Evolutionary conservation across 2,888 invertebrate species (phyloP).

Genomic region (Hyppa rectilinea): DNA sequence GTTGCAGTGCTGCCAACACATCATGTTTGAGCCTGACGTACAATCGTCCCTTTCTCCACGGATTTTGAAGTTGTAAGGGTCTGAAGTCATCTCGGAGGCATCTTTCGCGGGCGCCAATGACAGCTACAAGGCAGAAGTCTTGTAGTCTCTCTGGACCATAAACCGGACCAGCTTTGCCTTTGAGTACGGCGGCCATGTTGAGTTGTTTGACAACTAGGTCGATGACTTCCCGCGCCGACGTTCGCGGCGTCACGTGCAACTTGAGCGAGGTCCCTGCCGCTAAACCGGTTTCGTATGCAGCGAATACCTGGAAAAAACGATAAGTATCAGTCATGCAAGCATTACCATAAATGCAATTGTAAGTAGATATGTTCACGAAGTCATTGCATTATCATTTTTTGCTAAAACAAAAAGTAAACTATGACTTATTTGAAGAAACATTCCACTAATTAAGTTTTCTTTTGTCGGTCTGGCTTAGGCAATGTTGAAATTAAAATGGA

Average conservation of each 20-base stretch:
- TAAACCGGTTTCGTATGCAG: slow-evolving; percentile 98
- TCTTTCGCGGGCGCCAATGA: slow-evolving; percentile 98
- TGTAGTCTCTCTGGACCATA: slow-evolving; percentile 95
- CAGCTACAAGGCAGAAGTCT: slow-evolving; percentile 98
- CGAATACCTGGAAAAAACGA: slow-evolving; percentile 93
- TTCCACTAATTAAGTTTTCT: not conserved
- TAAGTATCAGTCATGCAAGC: slow-evolving; percentile 25
- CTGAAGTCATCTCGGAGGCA: slow-evolving; percentile 98
- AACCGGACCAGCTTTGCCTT: slow-evolving; percentile 96
- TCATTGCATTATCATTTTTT: not conserved
- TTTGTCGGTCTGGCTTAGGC: not conserved
- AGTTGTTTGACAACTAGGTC: slow-evolving; percentile 98
- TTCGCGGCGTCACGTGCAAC: slow-evolving; percentile 97
- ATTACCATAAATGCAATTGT: slow-evolving; percentile 15
- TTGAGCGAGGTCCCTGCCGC: slow-evolving; percentile 98
- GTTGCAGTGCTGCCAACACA: slow-evolving; percentile 96
- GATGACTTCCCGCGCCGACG: slow-evolving; percentile 98
- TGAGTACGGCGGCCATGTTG: slow-evolving; percentile 97
- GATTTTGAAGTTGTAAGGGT: slow-evolving; percentile 97
- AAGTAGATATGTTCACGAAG: slow-evolving; percentile 7
- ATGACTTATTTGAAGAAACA: slow-evolving; percentile 7
- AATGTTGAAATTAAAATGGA: not conserved
- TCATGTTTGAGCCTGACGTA: slow-evolving; percentile 98
- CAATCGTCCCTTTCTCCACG: slow-evolving; percentile 98
- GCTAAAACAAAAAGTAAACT: not conserved